Evolutionary conservation across 2,113 vertebrate species (phyloP).

Genomic region (Rutilus rutilus): DNA sequence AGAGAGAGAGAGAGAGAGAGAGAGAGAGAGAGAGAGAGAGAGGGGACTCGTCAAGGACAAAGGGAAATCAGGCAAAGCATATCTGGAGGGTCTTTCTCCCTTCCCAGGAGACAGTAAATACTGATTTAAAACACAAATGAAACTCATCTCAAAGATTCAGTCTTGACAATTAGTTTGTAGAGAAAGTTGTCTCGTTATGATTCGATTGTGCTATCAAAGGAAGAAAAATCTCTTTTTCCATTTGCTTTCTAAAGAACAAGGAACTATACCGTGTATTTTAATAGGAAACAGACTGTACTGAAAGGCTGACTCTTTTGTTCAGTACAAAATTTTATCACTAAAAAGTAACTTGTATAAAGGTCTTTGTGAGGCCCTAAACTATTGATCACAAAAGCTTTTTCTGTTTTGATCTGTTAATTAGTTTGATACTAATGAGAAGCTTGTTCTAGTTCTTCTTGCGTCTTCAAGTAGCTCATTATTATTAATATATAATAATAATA

Average conservation of each 20-base stretch:
- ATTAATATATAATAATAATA: not conserved
- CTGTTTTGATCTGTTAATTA: not conserved
- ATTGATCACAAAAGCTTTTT: not conserved
- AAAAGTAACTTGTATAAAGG: too few relatives aligned
- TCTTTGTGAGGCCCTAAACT: not conserved
- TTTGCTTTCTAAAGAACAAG: not conserved
- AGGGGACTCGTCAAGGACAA: slow-evolving; percentile 65
- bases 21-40: not conserved
- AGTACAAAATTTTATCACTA: too few relatives aligned
- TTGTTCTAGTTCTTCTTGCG: not conserved
- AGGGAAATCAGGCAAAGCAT: slow-evolving; percentile 46
- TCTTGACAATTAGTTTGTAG: not conserved
- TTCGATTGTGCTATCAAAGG: not conserved
- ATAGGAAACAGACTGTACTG: too few relatives aligned
- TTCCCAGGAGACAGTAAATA: slow-evolving; percentile 54
- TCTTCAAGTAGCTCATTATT: not conserved
- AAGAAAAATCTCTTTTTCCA: not conserved
- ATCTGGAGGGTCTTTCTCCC: slow-evolving; percentile 52
- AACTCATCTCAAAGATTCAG: slow-evolving; percentile 4
- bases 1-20: not conserved
- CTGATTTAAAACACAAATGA: slow-evolving; percentile 35
- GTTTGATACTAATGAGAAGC: not conserved
- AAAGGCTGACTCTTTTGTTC: too few relatives aligned
- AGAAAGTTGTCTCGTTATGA: not conserved
- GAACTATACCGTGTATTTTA: not conserved